Percentiles rank a stretch among this genome's conserved stretches.
Conservation (phyloP, 1,140 invertebrate genomes). For the Zaprionus lachaisei region DNA sequence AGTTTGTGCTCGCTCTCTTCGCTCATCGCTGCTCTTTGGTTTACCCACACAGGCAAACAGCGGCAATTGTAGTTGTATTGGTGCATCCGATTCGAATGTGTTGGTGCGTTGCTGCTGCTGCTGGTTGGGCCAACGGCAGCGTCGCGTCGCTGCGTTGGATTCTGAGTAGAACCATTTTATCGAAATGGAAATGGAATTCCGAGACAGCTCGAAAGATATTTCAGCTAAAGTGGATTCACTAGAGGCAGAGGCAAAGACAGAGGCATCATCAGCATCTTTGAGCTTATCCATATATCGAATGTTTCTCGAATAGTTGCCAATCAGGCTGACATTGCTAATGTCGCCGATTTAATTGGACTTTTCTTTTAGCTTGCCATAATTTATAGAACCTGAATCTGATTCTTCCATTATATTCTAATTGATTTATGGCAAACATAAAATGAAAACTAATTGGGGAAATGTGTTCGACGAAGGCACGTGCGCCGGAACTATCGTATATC, state of each 20-base stretch:
- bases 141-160: slow-evolving; percentile 26
- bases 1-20: slow-evolving; percentile 25
- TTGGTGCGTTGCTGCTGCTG: slow-evolving; percentile 36
- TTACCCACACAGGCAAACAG: slow-evolving; percentile 53
- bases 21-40: slow-evolving; percentile 23
- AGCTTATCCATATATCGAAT: neutral
- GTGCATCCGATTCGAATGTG: slow-evolving; percentile 72
- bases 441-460: slow-evolving; percentile 33
- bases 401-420: slow-evolving; percentile 53
- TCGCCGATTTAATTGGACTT: slow-evolving; percentile 20
- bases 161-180: slow-evolving; percentile 64
- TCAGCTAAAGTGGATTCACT: slow-evolving; percentile 16
- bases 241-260: neutral
- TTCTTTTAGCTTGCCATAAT: slow-evolving; percentile 23
- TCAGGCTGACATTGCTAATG: slow-evolving; percentile 1
- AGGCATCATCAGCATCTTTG: neutral
- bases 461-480: slow-evolving; percentile 47
- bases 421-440: slow-evolving; percentile 63
- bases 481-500: slow-evolving; percentile 32
- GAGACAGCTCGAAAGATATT: slow-evolving; percentile 32
- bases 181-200: slow-evolving; percentile 52
- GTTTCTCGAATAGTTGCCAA: neutral
- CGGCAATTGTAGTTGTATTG: slow-evolving; percentile 39
- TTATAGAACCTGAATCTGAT: slow-evolving; percentile 36
- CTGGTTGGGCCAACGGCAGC: slow-evolving; percentile 38